phyloP scores from a whole-genome alignment of 2,113 vertebrate genomes.

The Oncorhynchus masou region DNA sequence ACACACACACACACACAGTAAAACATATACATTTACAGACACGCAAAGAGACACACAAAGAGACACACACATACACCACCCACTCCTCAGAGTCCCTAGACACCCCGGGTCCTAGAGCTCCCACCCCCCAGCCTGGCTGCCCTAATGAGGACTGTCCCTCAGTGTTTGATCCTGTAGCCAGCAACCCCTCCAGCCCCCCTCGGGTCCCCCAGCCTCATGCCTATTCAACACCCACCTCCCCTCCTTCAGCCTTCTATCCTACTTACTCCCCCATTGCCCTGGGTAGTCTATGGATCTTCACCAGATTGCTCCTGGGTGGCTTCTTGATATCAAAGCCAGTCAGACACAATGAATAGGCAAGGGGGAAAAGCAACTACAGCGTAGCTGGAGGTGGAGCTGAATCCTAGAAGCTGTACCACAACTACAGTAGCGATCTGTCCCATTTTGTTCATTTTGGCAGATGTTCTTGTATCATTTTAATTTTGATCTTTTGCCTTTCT shows the following conservation, averaged over 20 bases:
- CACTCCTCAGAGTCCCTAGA: constrained; percentile 41
- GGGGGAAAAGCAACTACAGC: constrained; percentile 13
- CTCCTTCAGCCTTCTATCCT: constrained; percentile 35
- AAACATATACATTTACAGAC: constrained; percentile 25
- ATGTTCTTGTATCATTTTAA: constrained; percentile 31
- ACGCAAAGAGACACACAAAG: constrained; percentile 3
- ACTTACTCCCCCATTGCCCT: constrained; percentile 49
- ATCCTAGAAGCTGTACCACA: constrained; percentile 14
- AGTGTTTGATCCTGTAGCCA: constrained; percentile 66
- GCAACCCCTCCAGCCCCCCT: constrained; percentile 52
- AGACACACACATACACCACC: not conserved
- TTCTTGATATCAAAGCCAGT: constrained; percentile 61
- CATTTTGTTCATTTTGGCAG: constrained; percentile 15
- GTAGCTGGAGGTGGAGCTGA: not conserved
- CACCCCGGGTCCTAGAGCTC: constrained; percentile 34
- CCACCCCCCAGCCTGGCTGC: constrained; percentile 47
- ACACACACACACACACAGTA: not conserved
- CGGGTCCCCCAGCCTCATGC: constrained; percentile 54
- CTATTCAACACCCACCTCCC: constrained; percentile 61
- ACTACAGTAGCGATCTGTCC: constrained; percentile 17
- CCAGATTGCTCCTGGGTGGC: constrained; percentile 47
- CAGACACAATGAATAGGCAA: constrained; percentile 18
- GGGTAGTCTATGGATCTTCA: constrained; percentile 40
- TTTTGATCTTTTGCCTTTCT: constrained; percentile 11
- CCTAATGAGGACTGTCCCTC: constrained; percentile 68